Evolutionary conservation across 2,888 invertebrate species (phyloP).

Genomic region (Cerceris rybyensis): DNA sequence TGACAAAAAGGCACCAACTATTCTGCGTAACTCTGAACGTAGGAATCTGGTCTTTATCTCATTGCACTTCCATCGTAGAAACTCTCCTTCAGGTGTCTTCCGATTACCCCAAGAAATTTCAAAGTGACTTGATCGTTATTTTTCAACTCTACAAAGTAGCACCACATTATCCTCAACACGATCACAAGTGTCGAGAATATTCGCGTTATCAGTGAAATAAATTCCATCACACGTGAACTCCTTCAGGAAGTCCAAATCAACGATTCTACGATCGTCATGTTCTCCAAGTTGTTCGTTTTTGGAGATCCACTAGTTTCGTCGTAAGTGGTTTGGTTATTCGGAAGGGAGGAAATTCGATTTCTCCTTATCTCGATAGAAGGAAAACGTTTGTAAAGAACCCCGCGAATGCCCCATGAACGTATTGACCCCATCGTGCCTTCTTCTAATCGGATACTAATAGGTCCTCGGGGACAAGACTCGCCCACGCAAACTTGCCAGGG

Average conservation of each 20-base stretch:
- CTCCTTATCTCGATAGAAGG: conserved; percentile 64
- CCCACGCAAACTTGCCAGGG: conserved; percentile 47
- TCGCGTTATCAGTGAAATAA: conserved; percentile 34
- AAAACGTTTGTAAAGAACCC: conserved; percentile 52
- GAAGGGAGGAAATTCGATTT: conserved; percentile 61
- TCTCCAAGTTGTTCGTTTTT: conserved; percentile 56
- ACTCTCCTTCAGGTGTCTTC: conserved; percentile 19
- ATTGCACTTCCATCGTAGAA: conserved; percentile 20
- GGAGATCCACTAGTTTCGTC: conserved; percentile 57
- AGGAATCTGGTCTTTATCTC: conserved; percentile 35
- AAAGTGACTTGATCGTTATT: too few species aligned
- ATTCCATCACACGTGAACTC: conserved; percentile 47
- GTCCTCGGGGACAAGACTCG: conserved; percentile 54
- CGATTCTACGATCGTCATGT: conserved; percentile 41
- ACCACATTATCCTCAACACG: too few species aligned
- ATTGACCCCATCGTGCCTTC: conserved; percentile 49
- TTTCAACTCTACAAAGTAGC: too few species aligned
- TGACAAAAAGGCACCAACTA: not conserved
- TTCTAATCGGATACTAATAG: conserved; percentile 70
- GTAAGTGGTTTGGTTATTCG: conserved; percentile 49
- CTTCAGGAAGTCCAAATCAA: conserved; percentile 49
- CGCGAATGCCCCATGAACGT: conserved; percentile 21
- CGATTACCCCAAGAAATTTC: conserved; percentile 12
- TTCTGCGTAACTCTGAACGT: not conserved
- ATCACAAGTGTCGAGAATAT: too few species aligned